Conservation (phyloP, 2,113 vertebrate genomes). For the Myotis yumanensis region DNA sequence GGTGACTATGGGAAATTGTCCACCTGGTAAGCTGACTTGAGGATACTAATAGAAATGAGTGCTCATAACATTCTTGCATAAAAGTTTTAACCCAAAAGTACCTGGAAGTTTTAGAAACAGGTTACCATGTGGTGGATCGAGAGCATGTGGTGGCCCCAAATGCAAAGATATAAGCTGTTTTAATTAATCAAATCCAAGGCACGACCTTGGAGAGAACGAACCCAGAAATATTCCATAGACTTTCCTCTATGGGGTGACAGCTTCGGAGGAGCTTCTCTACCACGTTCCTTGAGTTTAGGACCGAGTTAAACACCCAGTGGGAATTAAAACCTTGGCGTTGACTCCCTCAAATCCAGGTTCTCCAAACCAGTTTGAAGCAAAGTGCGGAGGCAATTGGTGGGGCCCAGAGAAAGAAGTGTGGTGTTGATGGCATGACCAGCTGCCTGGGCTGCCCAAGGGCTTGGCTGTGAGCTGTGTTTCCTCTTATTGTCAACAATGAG, state of each 20-base stretch:
- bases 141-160: background rate
- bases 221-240: background rate
- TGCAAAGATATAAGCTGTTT: background rate
- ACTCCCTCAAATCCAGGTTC: background rate
- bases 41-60: conserved; percentile 4
- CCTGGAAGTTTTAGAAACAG: conserved; percentile 14
- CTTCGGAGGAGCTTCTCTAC: background rate
- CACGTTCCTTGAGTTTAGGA: background rate
- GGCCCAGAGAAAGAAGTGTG: background rate
- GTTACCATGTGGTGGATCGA: background rate
- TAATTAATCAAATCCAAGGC: background rate
- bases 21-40: background rate
- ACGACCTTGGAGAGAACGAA: background rate
- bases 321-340: background rate
- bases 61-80: conserved; percentile 40
- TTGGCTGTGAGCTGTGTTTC: background rate
- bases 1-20: background rate
- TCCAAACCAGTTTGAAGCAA: background rate
- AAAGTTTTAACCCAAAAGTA: conserved; percentile 37
- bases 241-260: background rate
- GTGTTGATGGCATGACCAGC: background rate
- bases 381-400: background rate
- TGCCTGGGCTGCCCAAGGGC: background rate
- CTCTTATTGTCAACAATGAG: background rate
- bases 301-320: background rate